A percentile compares a stretch with the other conserved stretches of the same genome.
Evolutionary conservation across 2,113 vertebrate species (phyloP).

Genomic region (Thamnophis sirtalis): DNA sequence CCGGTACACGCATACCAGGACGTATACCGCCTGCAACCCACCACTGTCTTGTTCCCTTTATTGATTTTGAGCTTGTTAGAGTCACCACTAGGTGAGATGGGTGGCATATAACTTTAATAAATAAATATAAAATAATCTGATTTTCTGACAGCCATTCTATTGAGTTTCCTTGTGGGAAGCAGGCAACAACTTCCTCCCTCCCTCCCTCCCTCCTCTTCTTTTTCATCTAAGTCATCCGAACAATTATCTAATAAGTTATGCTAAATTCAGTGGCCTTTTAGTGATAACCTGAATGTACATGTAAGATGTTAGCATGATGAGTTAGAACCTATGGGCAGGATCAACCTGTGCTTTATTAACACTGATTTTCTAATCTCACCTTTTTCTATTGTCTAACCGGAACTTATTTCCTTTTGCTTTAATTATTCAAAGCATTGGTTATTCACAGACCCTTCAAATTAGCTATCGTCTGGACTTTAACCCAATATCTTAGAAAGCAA

Average conservation of each 20-base stretch:
- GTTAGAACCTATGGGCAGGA: not conserved
- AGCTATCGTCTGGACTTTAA: constrained; percentile 41
- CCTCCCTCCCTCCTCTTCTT: not conserved
- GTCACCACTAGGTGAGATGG: not conserved
- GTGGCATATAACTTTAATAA: not conserved
- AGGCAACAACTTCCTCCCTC: not conserved
- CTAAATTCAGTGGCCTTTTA: not conserved
- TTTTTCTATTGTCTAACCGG: not conserved
- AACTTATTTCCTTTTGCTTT: not conserved
- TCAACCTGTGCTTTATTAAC: not conserved
- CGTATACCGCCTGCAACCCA: too few relatives aligned
- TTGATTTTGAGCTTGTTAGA: not conserved
- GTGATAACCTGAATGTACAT: not conserved
- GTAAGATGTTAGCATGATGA: not conserved
- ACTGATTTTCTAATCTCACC: not conserved
- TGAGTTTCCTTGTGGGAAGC: not conserved
- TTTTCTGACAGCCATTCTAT: not conserved
- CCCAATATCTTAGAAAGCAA: constrained; percentile 42
- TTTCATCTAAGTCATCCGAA: not conserved
- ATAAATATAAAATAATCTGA: not conserved
- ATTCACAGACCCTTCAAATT: constrained; percentile 51
- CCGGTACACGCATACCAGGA: too few relatives aligned
- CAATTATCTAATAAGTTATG: not conserved
- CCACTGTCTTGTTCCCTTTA: too few relatives aligned
- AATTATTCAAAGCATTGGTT: constrained; percentile 24